Evolutionary conservation across 2,113 vertebrate genomes (phyloP), one percentile per base, ranked within the genome.

Genomic region (Syngnathus scovelli): DNA sequence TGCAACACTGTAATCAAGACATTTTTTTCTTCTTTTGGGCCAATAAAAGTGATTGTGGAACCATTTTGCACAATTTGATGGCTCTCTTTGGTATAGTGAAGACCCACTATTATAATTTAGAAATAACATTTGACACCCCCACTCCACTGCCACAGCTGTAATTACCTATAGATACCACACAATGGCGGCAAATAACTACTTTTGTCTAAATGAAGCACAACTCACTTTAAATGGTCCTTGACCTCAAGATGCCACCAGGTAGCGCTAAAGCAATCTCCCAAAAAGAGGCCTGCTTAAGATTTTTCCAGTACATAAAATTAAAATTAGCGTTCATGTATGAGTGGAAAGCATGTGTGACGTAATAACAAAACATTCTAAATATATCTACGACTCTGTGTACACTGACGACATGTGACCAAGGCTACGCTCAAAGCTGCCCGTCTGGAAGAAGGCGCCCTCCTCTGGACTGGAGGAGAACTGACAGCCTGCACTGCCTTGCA

Each of bases 351-450:
- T 1, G 55, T 16, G 23, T 8, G 55, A 58, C 13, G 55, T 36
- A 11, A 12, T 13, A 10, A 21, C 4, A 5, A 6, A 13, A 27
- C 27, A 11, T 6, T 27, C 46, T 2, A 18, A 19, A 19, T 19
- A 6, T 8, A n/a, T 51, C 19, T 90, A 98, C 86, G 95, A 96
- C 79, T 97, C 95, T 0, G 95, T 94, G 78, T 99, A 98, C 85
- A 99, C 93, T 49, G 95, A 94, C 15, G 95, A 93, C 77, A 98
- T 93, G 87, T 97, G 96, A 85, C 90, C 93, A 86, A 99, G 91
- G 87, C 93, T 94, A 80, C 94, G 95, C 83, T 99, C 95, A 23
- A 97, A 97, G 86, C 92, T 91, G 67, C 94, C 88, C 5, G 93
- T 93, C 83, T 93, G 95, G 89, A 96, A 98, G 92, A 98, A 98